Base-by-base conservation (phyloP, 2,888 invertebrate species). In the Pristionchus entomophagus region DNA sequence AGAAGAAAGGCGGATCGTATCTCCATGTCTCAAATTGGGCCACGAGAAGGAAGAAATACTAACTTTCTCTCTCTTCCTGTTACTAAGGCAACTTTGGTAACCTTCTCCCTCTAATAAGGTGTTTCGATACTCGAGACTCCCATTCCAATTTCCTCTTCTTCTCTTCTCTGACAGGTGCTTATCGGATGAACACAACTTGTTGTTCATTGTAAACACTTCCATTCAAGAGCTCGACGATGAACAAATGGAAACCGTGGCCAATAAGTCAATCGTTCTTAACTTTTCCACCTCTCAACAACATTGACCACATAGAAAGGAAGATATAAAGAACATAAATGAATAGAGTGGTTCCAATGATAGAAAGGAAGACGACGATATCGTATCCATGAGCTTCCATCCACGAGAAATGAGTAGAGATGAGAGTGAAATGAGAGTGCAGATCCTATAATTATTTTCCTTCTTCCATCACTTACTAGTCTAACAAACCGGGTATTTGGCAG, bases 371-470 rank as follows among this genome's bases (percentile, higher is more conserved):
- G 69, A 69, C 26, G 69, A 69, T 26, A 26, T 69, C 69, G 38
- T 69, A 69, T 29, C 69, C 69, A 35, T 69, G 69, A 69, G 69
- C n/a, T n/a, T n/a, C n/a, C n/a, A n/a, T n/a, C n/a, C n/a, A n/a
- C n/a, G n/a, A n/a, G n/a, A n/a, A n/a, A 29, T 69, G 12, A 35
- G 69, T 8, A 14, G 22, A 12, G 32, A 14, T 14, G 8, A 69
- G 69, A 35, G 26, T 17, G 19, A 69, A 35, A 69, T 69, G 69
- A 12, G 8, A 10, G 22, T 35, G 32, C 32, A 69, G 69, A 29
- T 69, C 69, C 69, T 69, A 26, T 19, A 69, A 69, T 14, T 32
- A 26, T 35, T 26, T 10, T 32, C 12, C 32, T 22, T 35, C 6
- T 35, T 14, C 12, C 12, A 6, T 69, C 14, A 32, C 32, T 14